Evolutionary conservation across 2,888 invertebrate genomes (phyloP).

Genomic region (Ormyrus nitidulus): DNA sequence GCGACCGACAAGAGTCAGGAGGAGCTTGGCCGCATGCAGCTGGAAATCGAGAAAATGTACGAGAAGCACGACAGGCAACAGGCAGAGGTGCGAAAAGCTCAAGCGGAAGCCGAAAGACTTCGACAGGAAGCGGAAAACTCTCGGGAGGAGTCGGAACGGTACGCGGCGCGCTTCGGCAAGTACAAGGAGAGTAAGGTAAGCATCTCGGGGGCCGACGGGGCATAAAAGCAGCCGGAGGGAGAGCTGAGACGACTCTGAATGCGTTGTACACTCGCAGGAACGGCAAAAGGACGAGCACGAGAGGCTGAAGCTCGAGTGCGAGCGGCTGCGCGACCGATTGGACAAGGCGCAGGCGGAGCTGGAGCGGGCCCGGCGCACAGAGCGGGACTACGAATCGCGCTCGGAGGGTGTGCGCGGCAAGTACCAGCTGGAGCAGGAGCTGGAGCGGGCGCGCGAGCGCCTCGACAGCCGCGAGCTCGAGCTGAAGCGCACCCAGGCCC

Average conservation of each 20-base stretch:
- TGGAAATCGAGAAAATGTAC: slow-evolving; percentile 92
- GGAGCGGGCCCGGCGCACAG: slow-evolving; percentile 84
- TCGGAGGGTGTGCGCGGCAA: slow-evolving; percentile 87
- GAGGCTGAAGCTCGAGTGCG: slow-evolving; percentile 87
- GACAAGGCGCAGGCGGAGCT: slow-evolving; percentile 89
- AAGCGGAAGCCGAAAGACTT: slow-evolving; percentile 84
- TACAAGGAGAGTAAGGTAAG: slow-evolving; percentile 81
- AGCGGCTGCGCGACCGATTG: slow-evolving; percentile 86
- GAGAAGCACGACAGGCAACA: slow-evolving; percentile 93
- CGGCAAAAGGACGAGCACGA: slow-evolving; percentile 86
- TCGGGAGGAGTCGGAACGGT: slow-evolving; percentile 86
- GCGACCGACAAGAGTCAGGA: slow-evolving; percentile 93
- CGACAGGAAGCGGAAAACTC: slow-evolving; percentile 85
- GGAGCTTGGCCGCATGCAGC: slow-evolving; percentile 89
- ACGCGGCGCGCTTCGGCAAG: slow-evolving; percentile 84
- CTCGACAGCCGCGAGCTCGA: slow-evolving; percentile 86
- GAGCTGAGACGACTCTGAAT: too few species aligned
- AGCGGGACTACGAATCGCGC: slow-evolving; percentile 84
- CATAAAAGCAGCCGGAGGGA: neutral
- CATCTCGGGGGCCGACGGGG: too few species aligned
- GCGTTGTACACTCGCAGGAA: slow-evolving; percentile 63
- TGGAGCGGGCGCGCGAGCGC: slow-evolving; percentile 86
- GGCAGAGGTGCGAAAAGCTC: slow-evolving; percentile 87
- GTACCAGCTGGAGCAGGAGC: slow-evolving; percentile 82
- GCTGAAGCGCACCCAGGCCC: slow-evolving; percentile 81